Evolutionary conservation across 2,888 invertebrate species (phyloP).

Genomic region (Cinara cedri): DNA sequence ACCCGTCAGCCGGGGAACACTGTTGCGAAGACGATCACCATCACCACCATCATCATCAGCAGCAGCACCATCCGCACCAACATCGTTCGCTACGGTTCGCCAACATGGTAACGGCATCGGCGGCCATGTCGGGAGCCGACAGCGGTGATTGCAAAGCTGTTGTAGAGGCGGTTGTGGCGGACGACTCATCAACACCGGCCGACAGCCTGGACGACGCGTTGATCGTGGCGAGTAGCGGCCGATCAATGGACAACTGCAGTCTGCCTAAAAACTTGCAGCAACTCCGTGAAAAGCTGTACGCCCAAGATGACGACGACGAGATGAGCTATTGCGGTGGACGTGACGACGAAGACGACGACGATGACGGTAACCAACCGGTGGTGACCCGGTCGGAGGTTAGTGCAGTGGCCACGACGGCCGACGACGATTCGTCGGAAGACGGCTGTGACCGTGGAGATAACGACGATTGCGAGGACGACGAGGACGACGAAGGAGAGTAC

Average conservation of each 20-base stretch:
- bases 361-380: constrained; percentile 53
- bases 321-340: neutral
- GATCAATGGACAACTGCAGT: neutral
- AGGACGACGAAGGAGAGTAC: constrained; percentile 64
- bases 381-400: neutral
- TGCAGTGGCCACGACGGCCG: neutral
- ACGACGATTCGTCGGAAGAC: constrained; percentile 59
- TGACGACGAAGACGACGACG: constrained; percentile 34
- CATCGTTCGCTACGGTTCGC: constrained; percentile 37
- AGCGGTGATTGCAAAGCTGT: constrained; percentile 27
- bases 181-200: constrained; percentile 30
- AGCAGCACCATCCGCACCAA: constrained; percentile 2
- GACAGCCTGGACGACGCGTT: constrained; percentile 51
- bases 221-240: neutral
- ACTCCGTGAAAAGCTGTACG: constrained; percentile 58
- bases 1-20: constrained; percentile 10
- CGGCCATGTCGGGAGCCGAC: neutral
- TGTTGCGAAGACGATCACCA: constrained; percentile 28
- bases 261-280: constrained; percentile 58
- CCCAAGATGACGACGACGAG: constrained; percentile 53
- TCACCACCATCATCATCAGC: neutral
- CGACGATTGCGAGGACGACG: constrained; percentile 17
- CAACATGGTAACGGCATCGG: constrained; percentile 48
- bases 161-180: neutral
- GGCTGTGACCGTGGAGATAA: constrained; percentile 61